Percentiles rank a stretch among this genome's conserved stretches.
Conservation (phyloP, 2,888 invertebrate species). For the Rhingia campestris region DNA sequence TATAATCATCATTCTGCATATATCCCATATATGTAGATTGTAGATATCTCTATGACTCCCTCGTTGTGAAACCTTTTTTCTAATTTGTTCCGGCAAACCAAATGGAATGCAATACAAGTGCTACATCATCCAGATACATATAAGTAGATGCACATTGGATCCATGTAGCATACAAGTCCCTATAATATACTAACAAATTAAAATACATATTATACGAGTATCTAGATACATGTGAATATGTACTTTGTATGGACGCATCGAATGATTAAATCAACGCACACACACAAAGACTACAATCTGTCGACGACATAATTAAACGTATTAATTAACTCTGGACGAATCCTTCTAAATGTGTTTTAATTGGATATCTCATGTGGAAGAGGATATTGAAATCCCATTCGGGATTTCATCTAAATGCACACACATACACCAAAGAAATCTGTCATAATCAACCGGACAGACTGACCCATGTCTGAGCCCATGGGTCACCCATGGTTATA, state of each 20-base stretch:
- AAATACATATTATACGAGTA: not conserved
- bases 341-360: constrained; percentile 71
- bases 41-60: not conserved
- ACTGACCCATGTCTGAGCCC: not conserved
- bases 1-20: no score
- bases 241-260: no score
- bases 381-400: constrained; percentile 44
- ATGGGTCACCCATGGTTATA: no score
- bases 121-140: not conserved
- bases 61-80: not conserved
- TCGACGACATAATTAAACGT: constrained; percentile 66
- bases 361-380: constrained; percentile 62
- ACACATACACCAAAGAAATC: constrained; percentile 39
- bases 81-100: constrained; percentile 6
- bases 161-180: not conserved
- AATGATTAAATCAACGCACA: not conserved
- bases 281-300: constrained; percentile 26
- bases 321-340: constrained; percentile 69
- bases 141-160: not conserved
- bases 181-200: constrained; percentile 14
- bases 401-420: constrained; percentile 30
- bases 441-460: constrained; percentile 56
- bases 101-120: constrained; percentile 34
- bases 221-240: not conserved
- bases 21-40: no score